Evolutionary conservation across 2,888 invertebrate species (phyloP), one percentile per base, ranked within the genome.

Genomic region (Mesorhabditis belari): DNA sequence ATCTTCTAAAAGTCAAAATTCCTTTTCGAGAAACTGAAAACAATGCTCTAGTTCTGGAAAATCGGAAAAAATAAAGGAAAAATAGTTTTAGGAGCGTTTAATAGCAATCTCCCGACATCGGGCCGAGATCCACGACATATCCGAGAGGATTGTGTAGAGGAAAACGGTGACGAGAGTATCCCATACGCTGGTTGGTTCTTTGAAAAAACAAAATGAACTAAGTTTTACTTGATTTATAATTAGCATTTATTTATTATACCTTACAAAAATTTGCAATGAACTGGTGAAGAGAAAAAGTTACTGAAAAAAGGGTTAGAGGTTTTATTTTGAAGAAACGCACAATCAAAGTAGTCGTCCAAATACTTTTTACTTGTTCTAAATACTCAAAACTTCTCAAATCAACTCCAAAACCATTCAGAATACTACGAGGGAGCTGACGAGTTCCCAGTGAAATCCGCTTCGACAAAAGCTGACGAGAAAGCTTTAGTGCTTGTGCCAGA

Each of bases 131-230:
- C 66, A 24, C 60, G 61, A 12, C 70, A 68, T 56, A 60, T 64
- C 12, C 60, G 61, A 21, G 74, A 74, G 58, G 74, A 74, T 50
- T 68, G 67, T 6, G 64, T 74, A 24, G 74, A 74, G 59, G 74
- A 74, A 56, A 70, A 72, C 71, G 74, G 70, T 49, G 70, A 74
- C 51, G 74, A 74, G 55, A 58, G 58, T 29, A 65, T 67, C 27
- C 61, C 50, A 28, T 21, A 28, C 44, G 25, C 55, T 23, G 29
- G 29, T 35, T 56, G 35, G 5, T 56, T 17, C 44, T 21, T 4
- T n/a, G n/a, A n/a, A n/a, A n/a, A n/a, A n/a, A n/a, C n/a, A n/a
- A n/a, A n/a, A n/a, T n/a, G n/a, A n/a, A 9, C 21, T 1, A 12
- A 23, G 12, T 51, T 19, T 1, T 12, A 1, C 1, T n/a, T 19